Evolutionary conservation across 1,140 invertebrate species (phyloP).

Genomic region (Brachionus rubens): DNA sequence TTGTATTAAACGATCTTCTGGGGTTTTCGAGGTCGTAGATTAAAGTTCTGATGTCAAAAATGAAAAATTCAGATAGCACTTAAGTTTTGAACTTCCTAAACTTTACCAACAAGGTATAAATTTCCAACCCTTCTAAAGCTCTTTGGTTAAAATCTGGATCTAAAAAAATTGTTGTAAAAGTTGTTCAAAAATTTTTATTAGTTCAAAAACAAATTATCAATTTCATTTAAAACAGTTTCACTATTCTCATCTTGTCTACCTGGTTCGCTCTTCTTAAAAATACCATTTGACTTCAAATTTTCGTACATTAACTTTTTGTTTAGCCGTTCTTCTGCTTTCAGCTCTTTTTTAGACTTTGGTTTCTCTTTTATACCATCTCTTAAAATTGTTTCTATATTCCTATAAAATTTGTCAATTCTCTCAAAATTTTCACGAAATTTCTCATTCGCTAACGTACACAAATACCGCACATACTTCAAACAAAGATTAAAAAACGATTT

Average conservation of each 20-base stretch:
- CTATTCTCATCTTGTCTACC: background rate
- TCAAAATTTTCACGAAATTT: slow-evolving; percentile 38
- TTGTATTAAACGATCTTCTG: too few relatives aligned
- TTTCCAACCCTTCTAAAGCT: too few relatives aligned
- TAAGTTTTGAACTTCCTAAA: too few relatives aligned
- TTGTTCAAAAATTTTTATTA: background rate
- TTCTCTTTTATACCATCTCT: background rate
- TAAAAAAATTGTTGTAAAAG: too few relatives aligned
- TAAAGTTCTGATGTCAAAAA: too few relatives aligned
- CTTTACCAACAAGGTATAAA: too few relatives aligned
- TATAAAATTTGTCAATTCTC: slow-evolving; percentile 17
- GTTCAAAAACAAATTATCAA: background rate
- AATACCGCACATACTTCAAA: slow-evolving; percentile 13
- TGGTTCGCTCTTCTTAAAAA: background rate
- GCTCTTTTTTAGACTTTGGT: slow-evolving; percentile 22
- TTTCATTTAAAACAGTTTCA: background rate
- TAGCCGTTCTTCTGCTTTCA: background rate
- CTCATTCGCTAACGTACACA: background rate
- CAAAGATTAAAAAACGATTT: background rate
- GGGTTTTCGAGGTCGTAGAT: too few relatives aligned
- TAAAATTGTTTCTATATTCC: background rate
- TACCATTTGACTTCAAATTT: background rate
- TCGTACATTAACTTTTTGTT: slow-evolving; percentile 5
- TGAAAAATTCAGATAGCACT: too few relatives aligned
- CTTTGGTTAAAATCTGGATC: too few relatives aligned